Evolutionary conservation across 2,113 vertebrate species (phyloP).

Genomic region (Myotis davidii): DNA sequence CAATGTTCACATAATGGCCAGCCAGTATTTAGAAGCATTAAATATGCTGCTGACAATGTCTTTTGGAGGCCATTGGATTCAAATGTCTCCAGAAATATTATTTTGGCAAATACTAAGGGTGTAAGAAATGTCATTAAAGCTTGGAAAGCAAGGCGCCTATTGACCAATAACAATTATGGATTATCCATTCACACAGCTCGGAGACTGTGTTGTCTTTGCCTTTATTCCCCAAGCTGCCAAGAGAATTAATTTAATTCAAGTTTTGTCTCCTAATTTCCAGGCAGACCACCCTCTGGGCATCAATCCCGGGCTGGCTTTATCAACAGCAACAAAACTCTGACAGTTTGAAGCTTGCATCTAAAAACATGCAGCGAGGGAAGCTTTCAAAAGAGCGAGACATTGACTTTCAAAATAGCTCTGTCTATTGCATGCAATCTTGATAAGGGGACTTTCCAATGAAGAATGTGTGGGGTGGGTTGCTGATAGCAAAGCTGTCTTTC

Average conservation of each 20-base stretch:
- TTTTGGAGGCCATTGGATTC: not conserved
- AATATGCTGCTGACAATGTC: not conserved
- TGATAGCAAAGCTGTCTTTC: slow-evolving; percentile 79
- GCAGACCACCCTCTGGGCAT: slow-evolving; percentile 79
- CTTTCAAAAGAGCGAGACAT: slow-evolving; percentile 61
- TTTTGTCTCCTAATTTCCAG: slow-evolving; percentile 82
- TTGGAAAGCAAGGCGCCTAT: slow-evolving; percentile 35
- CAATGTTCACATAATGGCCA: not conserved
- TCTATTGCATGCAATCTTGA: slow-evolving; percentile 80
- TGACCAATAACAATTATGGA: slow-evolving; percentile 24
- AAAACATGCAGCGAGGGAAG: slow-evolving; percentile 72
- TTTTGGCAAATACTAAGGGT: slow-evolving; percentile 40
- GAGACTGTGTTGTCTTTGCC: not conserved
- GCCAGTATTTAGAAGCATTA: not conserved
- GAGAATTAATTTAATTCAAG: slow-evolving; percentile 81
- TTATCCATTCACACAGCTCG: not conserved
- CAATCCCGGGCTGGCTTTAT: slow-evolving; percentile 80
- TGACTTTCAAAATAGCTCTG: slow-evolving; percentile 86
- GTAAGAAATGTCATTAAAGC: slow-evolving; percentile 37
- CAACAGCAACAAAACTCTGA: slow-evolving; percentile 84
- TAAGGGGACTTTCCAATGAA: slow-evolving; percentile 79
- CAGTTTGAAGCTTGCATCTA: slow-evolving; percentile 83
- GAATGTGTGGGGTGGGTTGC: slow-evolving; percentile 65
- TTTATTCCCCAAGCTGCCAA: slow-evolving; percentile 56
- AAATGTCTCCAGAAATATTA: not conserved